A percentile compares a stretch with the other conserved stretches of the same genome.
phyloP scores from a whole-genome alignment of 2,797 vertebrate genomes.

The Tragopan temminckii region DNA sequence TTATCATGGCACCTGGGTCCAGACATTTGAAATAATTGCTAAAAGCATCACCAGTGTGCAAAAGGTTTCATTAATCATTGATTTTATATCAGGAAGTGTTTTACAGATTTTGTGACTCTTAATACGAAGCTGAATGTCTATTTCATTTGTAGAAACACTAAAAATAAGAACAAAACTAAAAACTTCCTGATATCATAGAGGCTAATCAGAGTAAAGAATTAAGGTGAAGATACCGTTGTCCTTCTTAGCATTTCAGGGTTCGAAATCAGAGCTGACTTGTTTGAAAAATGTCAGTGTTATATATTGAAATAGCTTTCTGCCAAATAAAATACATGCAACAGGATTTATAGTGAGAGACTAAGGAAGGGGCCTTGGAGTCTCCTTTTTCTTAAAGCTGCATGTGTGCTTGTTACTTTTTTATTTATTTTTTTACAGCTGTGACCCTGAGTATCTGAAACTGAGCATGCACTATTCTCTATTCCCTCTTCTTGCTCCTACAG shows the following conservation, averaged over 20 bases:
- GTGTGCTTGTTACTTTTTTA: not conserved
- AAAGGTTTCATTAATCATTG: slow-evolving; percentile 45
- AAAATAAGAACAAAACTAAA: slow-evolving; percentile 20
- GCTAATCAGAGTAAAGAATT: not conserved
- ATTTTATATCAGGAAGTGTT: slow-evolving; percentile 38
- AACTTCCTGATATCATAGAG: not conserved
- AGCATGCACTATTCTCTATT: not conserved
- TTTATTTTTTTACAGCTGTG: slow-evolving; percentile 5
- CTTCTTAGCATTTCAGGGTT: not conserved
- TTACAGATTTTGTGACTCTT: not conserved
- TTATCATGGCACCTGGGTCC: slow-evolving; percentile 45
- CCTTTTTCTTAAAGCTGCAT: slow-evolving; percentile 17
- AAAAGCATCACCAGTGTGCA: not conserved
- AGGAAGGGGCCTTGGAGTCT: slow-evolving; percentile 44
- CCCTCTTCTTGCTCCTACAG: not conserved
- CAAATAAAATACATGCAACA: slow-evolving; percentile 53
- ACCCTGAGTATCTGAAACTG: not conserved
- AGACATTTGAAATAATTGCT: slow-evolving; percentile 53
- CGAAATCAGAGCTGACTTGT: slow-evolving; percentile 24
- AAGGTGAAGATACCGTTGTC: not conserved
- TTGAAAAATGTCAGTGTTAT: slow-evolving; percentile 57
- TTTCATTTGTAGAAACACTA: not conserved
- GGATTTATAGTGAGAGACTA: slow-evolving; percentile 50
- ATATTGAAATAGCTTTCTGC: slow-evolving; percentile 34
- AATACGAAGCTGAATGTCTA: not conserved